Conservation (phyloP, 2,888 invertebrate genomes). For the Shargacucullia verbasci region DNA sequence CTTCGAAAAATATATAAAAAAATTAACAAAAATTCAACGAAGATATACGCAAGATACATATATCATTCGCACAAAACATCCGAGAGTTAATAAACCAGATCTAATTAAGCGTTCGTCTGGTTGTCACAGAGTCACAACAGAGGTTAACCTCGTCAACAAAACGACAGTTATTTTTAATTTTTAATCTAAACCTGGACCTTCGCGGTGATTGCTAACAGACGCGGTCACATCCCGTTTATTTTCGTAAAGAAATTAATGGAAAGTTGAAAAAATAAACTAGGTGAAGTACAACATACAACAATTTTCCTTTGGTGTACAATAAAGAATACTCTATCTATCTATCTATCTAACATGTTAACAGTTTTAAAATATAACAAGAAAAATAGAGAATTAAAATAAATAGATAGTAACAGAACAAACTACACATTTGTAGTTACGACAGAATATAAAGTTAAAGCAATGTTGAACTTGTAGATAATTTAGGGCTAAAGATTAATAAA, state of each 20-base stretch:
- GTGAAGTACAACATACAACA: slow-evolving; percentile 57
- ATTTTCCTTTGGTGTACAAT: too few species aligned
- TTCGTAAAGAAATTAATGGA: slow-evolving; percentile 60
- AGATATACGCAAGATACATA: too few species aligned
- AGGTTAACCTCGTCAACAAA: slow-evolving; percentile 65
- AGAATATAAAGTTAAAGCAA: too few species aligned
- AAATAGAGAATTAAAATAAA: neutral
- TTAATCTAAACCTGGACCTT: slow-evolving; percentile 65
- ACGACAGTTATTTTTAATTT: slow-evolving; percentile 60
- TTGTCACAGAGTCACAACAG: slow-evolving; percentile 64
- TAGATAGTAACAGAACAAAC: too few species aligned
- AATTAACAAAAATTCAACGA: slow-evolving; percentile 22
- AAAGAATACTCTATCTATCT: too few species aligned
- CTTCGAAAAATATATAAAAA: slow-evolving; percentile 46
- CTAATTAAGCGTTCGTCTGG: slow-evolving; percentile 56
- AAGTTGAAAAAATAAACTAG: slow-evolving; percentile 53
- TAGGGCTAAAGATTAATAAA: too few species aligned
- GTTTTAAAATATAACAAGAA: slow-evolving; percentile 8
- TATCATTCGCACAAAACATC: slow-evolving; percentile 36
- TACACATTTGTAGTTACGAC: too few species aligned
- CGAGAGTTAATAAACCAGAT: slow-evolving; percentile 37
- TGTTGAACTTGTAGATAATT: too few species aligned
- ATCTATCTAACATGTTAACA: too few species aligned
- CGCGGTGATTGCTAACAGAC: slow-evolving; percentile 59
- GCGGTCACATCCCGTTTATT: slow-evolving; percentile 65